Base-by-base conservation (phyloP, 2,797 vertebrate genomes). In the Danio tinwini region DNA sequence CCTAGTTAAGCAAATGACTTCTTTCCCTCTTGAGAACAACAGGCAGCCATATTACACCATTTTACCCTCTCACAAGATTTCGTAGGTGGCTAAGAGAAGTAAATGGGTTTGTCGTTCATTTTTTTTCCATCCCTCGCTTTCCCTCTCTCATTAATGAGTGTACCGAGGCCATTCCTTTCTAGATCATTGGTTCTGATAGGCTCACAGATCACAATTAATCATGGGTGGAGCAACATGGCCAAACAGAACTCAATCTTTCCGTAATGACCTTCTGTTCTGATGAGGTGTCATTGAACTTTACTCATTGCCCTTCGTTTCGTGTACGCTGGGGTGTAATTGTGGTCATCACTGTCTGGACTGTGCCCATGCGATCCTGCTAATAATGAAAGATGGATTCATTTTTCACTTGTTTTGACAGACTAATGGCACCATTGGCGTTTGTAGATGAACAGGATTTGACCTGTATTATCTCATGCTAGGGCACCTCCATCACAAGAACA, bases 61-160 rank as follows among this genome's bases (percentile, higher is more conserved):
- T 68, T 52, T 50, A 76, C 55, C 63, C 42, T 21, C 14, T 69
- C 47, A 63, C 45, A 70, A 63, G 56, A 37, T 63, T n/a, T 42
- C 19, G 47, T 37, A 13, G 81, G 63, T 74, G 10, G 9, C 12
- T 11, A 45, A 45, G 17, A 71, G 40, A 50, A 44, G 81, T 58
- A 17, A 72, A 52, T 69, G n/a, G 59, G 74, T 79, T 74, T 87
- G 84, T 87, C 71, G 80, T 78, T 81, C 80, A 1, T 10, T 45
- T 81, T 44, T 81, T 64, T 86, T 80, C 16, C 82, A 83, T 29
- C 76, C 88, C 88, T 91, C 83, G 64, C 59, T 84, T 70, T n/a
- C 37, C 37, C 86, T 88, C 85, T 87, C 71, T 87, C 83, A 87
- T 92, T 85, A 91, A 91, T 92, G 89, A 88, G 82, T 53, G 49